Evolutionary conservation across 2,797 vertebrate species (phyloP), one percentile per base, ranked within the genome.

Genomic region (Gymnocypris eckloni): DNA sequence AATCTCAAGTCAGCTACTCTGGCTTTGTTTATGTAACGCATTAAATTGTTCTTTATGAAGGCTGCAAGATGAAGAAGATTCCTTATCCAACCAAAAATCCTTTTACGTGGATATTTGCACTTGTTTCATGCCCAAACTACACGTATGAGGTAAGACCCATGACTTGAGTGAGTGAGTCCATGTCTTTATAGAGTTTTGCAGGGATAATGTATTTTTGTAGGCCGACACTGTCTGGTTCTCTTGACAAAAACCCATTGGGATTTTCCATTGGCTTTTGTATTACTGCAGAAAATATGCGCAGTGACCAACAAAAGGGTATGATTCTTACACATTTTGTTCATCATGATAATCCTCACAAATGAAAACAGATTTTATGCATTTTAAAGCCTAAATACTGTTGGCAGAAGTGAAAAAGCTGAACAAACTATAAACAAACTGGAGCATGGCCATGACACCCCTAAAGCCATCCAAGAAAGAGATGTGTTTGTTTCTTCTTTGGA

Each of bases 81-180:
- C 97, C 97, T 0, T 96, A 96, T 81, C 96, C 97, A 1, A 97
- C 96, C 1, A 97, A 95, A 92, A 98, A 98, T 86, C 97, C 97
- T 4, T 98, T 98, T 91, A 98, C 97, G 0, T 98, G 97, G 97
- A 96, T 97, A 48, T 98, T 98, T 91, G 92, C 95, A 87, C 90
- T 98, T 39, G 97, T 98, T 39, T 98, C 97, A 50, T 98, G 97
- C 90, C 97, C 97, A 9, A 98, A 98, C 90, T 98, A 98, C 87
- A 97, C 97, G 7, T 98, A 98, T 2, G 97, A 98, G 96, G 97
- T 97, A 88, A 96, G 92, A 25, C 9, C 0, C 64, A 25, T 67
- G 45, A n/a, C 12, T 37, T 16, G 4, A 59, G 22, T 59, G 5
- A 77, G 50, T 56, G 50, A 39, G 12, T 76, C 2, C 5, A n/a